Conservation (phyloP, 1,140 invertebrate genomes). For the Lepidurus arcticus region DNA sequence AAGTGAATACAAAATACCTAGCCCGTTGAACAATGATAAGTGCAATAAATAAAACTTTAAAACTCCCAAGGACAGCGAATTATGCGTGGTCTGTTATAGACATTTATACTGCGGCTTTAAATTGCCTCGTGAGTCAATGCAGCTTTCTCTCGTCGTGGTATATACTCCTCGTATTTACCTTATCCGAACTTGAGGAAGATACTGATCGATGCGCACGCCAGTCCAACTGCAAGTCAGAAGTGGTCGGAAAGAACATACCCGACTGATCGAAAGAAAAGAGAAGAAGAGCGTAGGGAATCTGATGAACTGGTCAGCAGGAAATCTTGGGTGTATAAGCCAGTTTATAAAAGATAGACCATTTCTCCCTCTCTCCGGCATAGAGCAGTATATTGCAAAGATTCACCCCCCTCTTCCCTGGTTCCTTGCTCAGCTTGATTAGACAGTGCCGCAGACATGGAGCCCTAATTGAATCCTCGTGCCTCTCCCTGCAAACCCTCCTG, state of each 20-base stretch:
- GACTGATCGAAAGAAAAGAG: not conserved
- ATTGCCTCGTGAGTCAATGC: not conserved
- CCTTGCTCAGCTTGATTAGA: slow-evolving; percentile 15
- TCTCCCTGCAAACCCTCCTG: not conserved
- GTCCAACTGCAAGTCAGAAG: not conserved
- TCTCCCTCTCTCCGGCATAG: not conserved
- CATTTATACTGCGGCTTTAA: not conserved
- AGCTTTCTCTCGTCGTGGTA: not conserved
- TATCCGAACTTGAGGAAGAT: not conserved
- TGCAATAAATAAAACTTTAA: not conserved
- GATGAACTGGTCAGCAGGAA: slow-evolving; percentile 4
- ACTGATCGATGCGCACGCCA: not conserved
- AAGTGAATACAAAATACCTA: not conserved
- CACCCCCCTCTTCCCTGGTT: not conserved
- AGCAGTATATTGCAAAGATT: slow-evolving; percentile 7
- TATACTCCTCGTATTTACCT: not conserved
- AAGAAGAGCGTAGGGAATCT: not conserved
- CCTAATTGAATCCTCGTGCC: slow-evolving; percentile 18
- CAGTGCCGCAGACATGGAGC: not conserved
- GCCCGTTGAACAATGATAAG: not conserved
- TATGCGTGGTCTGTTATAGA: not conserved
- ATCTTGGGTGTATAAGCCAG: not conserved
- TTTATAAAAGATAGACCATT: not conserved
- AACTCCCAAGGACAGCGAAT: not conserved
- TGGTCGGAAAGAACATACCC: not conserved